Conservation (phyloP, 2,113 vertebrate species). For the Noctilio leporinus region DNA sequence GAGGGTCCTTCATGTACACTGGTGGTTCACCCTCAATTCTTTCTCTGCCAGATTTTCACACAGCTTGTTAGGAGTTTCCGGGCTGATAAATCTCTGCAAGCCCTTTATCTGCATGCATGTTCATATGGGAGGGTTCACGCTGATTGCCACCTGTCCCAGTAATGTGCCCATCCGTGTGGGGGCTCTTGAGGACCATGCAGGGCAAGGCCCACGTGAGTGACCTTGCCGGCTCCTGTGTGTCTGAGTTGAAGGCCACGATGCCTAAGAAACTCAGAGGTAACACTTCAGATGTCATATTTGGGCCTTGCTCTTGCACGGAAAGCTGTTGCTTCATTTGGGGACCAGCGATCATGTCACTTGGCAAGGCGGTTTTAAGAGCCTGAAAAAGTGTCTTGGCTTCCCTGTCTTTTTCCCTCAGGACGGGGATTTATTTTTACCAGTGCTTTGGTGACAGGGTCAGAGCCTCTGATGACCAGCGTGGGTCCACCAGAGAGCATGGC, state of each 20-base stretch:
- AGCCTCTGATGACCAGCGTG: not conserved
- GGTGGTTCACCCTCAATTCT: rapidly evolving
- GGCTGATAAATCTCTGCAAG: not conserved
- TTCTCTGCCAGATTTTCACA: not conserved
- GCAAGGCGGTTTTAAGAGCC: not conserved
- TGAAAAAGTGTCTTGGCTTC: not conserved
- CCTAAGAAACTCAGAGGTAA: not conserved
- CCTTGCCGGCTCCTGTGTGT: not conserved
- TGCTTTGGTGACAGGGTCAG: not conserved
- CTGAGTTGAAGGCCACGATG: not conserved
- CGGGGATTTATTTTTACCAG: not conserved
- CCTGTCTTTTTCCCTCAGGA: not conserved
- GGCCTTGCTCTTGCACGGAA: not conserved
- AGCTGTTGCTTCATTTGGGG: not conserved
- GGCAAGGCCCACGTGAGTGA: rapidly evolving
- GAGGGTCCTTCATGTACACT: rapidly evolving
- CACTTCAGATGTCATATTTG: not conserved
- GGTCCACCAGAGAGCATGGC: not conserved
- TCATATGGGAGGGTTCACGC: rapidly evolving
- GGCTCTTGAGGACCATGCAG: not conserved
- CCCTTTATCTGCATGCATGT: rapidly evolving
- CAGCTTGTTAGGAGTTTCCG: not conserved
- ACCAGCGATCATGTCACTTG: not conserved
- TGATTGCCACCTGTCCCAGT: not conserved
- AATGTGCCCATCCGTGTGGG: rapidly evolving